Conservation (phyloP, 2,888 invertebrate genomes). For the Mimachlamys varia region DNA sequence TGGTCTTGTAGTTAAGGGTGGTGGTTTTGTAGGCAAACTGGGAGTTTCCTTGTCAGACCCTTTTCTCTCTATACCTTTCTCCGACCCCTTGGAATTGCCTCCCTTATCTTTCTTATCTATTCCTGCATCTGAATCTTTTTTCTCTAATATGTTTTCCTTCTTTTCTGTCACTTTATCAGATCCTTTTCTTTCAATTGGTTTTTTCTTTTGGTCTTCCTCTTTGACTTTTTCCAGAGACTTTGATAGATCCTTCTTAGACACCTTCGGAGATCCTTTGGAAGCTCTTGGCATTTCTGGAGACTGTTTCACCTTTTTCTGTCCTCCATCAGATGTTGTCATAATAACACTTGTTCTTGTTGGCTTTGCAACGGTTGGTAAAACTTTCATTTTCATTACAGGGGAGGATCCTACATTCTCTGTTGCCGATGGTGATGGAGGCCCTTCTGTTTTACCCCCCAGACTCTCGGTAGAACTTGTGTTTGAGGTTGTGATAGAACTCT, state of each 20-base stretch:
- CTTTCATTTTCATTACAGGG: slow-evolving; percentile 60
- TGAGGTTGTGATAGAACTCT: slow-evolving; percentile 1
- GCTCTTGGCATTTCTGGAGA: slow-evolving; percentile 45
- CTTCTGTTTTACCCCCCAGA: slow-evolving; percentile 43
- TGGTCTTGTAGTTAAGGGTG: neutral
- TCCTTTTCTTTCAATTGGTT: slow-evolving; percentile 36
- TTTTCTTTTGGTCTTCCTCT: slow-evolving; percentile 37
- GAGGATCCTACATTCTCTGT: slow-evolving; percentile 43
- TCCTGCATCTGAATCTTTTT: slow-evolving; percentile 12
- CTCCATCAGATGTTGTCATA: slow-evolving; percentile 41
- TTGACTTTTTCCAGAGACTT: slow-evolving; percentile 38
- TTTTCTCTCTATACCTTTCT: neutral
- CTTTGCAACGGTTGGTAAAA: slow-evolving; percentile 51
- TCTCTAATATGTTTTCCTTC: neutral
- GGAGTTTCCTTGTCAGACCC: neutral
- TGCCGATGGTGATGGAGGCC: slow-evolving; percentile 51
- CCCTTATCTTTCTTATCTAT: slow-evolving; percentile 40
- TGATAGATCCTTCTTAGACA: slow-evolving; percentile 45
- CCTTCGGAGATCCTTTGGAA: slow-evolving; percentile 41
- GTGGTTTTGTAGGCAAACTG: neutral
- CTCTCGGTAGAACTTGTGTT: slow-evolving; percentile 40
- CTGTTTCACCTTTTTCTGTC: slow-evolving; percentile 48
- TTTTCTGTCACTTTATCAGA: slow-evolving; percentile 18
- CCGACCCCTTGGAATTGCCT: neutral
- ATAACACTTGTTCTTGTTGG: slow-evolving; percentile 51